These are phyloP conservation scores for Australoheros facetus DNA, from an alignment of 2,797 vertebrate species.

Conservation along the genomic window DNA sequence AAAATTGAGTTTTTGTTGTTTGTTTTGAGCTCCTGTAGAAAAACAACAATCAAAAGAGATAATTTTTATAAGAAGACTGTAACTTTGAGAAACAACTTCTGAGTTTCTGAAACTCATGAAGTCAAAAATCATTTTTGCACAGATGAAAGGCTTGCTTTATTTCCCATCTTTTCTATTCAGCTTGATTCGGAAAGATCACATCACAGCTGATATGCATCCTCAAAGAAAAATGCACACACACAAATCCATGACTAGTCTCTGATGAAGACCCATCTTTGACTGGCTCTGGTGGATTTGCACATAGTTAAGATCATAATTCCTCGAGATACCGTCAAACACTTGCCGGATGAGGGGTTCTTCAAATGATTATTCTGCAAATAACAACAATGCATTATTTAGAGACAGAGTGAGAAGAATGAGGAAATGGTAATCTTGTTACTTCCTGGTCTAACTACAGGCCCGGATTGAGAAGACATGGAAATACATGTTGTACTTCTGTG, in stretches of 20 bases:
- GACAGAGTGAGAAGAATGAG: slow-evolving; percentile 22
- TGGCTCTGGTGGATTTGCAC: slow-evolving; percentile 71
- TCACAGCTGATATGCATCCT: background rate
- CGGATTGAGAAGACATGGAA: background rate
- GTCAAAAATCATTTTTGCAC: background rate
- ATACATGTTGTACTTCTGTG: slow-evolving; percentile 62
- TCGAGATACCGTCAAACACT: slow-evolving; percentile 74
- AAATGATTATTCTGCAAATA: slow-evolving; percentile 75
- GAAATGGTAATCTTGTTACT: slow-evolving; percentile 18
- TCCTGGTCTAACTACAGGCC: background rate
- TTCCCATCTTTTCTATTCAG: background rate
- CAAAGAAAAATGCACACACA: background rate
- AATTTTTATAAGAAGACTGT: background rate
- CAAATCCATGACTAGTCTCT: slow-evolving; percentile 40
- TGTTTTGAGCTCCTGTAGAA: background rate
- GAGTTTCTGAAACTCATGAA: background rate
- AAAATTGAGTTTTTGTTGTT: background rate
- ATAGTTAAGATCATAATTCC: slow-evolving; percentile 66
- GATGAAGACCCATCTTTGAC: slow-evolving; percentile 83
- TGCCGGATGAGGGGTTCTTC: slow-evolving; percentile 74
- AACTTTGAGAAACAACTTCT: background rate
- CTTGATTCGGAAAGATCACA: background rate
- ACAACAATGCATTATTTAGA: background rate
- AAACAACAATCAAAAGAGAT: background rate
- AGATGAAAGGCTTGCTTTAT: background rate